Evolutionary conservation across 2,888 invertebrate species (phyloP).

Genomic region (Tipula lateralis): DNA sequence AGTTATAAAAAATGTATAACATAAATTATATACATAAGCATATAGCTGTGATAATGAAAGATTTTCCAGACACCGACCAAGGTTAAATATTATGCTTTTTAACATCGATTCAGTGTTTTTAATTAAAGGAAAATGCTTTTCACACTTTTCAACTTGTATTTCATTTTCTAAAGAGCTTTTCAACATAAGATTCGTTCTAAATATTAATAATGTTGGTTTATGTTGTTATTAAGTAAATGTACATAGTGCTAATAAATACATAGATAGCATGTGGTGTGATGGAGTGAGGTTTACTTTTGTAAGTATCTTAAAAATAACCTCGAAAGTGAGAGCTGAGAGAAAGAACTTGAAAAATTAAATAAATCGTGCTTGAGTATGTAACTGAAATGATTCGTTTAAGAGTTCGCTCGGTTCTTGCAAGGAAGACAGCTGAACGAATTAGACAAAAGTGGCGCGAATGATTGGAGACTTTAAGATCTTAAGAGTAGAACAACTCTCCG

Average conservation of each 20-base stretch:
- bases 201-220: background rate
- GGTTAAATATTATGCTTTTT: background rate
- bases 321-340: no score
- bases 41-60: background rate
- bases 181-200: background rate
- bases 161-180: background rate
- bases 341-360: no score
- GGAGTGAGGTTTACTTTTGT: no score
- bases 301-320: no score
- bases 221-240: background rate
- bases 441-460: no score
- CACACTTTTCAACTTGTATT: background rate
- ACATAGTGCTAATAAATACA: background rate
- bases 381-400: no score
- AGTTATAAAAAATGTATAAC: background rate
- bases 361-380: no score
- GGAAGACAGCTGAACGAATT: no score
- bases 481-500: no score
- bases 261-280: no score
- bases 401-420: no score
- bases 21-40: background rate
- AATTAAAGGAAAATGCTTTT: background rate
- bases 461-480: no score
- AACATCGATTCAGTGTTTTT: background rate
- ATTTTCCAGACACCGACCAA: background rate